Evolutionary conservation across 2,113 vertebrate genomes (phyloP).

Genomic region (Arenaria interpres): DNA sequence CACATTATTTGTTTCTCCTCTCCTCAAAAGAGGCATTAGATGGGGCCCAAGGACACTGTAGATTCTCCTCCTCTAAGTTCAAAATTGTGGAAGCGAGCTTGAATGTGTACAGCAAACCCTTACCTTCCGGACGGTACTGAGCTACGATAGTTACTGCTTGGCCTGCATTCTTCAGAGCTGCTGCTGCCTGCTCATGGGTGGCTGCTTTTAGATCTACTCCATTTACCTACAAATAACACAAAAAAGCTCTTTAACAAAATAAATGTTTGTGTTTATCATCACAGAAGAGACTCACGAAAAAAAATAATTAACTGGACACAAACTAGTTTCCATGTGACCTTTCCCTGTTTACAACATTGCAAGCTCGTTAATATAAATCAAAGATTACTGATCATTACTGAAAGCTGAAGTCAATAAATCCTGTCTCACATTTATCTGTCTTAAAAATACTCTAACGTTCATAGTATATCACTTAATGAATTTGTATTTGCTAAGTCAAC

Average conservation of each 20-base stretch:
- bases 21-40: neutral
- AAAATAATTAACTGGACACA: neutral
- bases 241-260: slow-evolving; percentile 4
- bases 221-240: slow-evolving; percentile 84
- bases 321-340: neutral
- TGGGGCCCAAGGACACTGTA: neutral
- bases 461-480: neutral
- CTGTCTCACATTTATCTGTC: neutral
- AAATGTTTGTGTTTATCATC: neutral
- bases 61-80: neutral
- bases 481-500: neutral
- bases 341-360: neutral
- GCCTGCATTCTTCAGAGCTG: slow-evolving; percentile 94
- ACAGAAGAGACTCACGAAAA: neutral
- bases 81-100: neutral
- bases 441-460: neutral
- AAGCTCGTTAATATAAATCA: neutral
- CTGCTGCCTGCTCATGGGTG: slow-evolving; percentile 95
- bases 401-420: neutral
- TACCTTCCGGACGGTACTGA: slow-evolving; percentile 96
- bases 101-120: neutral
- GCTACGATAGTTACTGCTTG: slow-evolving; percentile 94
- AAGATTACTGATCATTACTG: neutral
- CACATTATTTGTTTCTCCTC: neutral
- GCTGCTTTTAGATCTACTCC: slow-evolving; percentile 91